These are phyloP conservation scores for Stenodema calcarata DNA, from an alignment of 2,888 invertebrate genomes.

Conservation along the genomic window DNA sequence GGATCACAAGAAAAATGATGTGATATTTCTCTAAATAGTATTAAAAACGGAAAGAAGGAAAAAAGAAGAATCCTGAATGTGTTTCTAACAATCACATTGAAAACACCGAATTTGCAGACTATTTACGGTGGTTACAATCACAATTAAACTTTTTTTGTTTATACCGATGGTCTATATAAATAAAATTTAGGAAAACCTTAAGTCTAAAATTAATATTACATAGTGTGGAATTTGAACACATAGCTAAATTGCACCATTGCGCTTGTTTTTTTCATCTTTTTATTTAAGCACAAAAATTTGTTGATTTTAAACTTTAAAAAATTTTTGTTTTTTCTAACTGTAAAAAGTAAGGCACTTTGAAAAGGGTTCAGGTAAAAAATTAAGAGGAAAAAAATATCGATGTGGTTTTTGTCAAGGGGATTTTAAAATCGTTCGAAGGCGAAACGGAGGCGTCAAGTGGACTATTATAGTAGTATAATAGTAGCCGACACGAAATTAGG, in stretches of 20 bases:
- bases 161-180: slow-evolving; percentile 24
- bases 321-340: slow-evolving; percentile 16
- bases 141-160: slow-evolving; percentile 13
- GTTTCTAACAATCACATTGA: slow-evolving; percentile 40
- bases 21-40: slow-evolving; percentile 28
- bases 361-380: slow-evolving; percentile 37
- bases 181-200: slow-evolving; percentile 43
- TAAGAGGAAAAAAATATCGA: slow-evolving; percentile 45
- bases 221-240: slow-evolving; percentile 49
- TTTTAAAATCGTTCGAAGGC: background rate
- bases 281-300: slow-evolving; percentile 46
- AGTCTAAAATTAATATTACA: slow-evolving; percentile 46
- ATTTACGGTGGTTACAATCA: slow-evolving; percentile 45
- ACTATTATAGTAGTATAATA: background rate
- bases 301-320: slow-evolving; percentile 35
- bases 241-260: slow-evolving; percentile 49
- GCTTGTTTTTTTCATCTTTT: slow-evolving; percentile 20
- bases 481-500: too few relatives aligned
- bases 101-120: slow-evolving; percentile 45
- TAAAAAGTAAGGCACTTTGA: slow-evolving; percentile 47
- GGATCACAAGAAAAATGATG: slow-evolving; percentile 47
- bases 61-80: slow-evolving; percentile 28
- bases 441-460: slow-evolving; percentile 19
- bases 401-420: slow-evolving; percentile 5
- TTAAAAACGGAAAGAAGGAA: slow-evolving; percentile 13